Base-by-base conservation (phyloP, 2,888 invertebrate genomes). In the Nebria salina region DNA sequence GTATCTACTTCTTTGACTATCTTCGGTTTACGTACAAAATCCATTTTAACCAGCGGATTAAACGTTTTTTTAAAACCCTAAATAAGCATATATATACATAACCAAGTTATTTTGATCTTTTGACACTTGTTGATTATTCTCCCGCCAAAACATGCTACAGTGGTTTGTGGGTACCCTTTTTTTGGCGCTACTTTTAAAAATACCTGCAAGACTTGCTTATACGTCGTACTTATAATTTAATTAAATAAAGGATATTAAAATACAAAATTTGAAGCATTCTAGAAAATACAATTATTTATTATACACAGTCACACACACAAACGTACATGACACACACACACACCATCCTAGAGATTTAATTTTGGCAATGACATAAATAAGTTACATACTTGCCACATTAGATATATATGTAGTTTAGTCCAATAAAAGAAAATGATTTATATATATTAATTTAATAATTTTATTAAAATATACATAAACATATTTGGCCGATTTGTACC, bases 1-100 rank as follows among this genome's bases (percentile, higher is more conserved):
- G 89, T 82, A 25, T 86, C 86, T 34, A 85, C 84, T 54, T 54
- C 64, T 75, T 64, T 80, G n/a, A 54, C 42, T 26, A 80, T 64
- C 11, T 64, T 75, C 4, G 54, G 54, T 70, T 34, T 66, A 64
- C 80, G 80, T 3, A 20, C 70, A 64, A 80, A 75, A 64, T 80
- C 80, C 80, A 80, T 80, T 79, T 13, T 75, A 70, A 54, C 54
- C 3, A 20, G 20, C 20, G 20, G 34, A 5, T 34, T 34, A 34
- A 34, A 34, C 34, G 34, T 34, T 34, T 34, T 34, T 1, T 34
- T 42, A 34, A 54, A 76, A 72, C 34, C 11, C 25, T 34, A 34
- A 34, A 34, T 34, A 34, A 34, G 13, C 7, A 54, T 54, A 73
- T 11, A 34, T 73, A 41, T 3, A 25, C 26, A 73, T 70, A 70